Base-by-base conservation (phyloP, 2,888 invertebrate genomes). In the Sarcophaga subvicina region DNA sequence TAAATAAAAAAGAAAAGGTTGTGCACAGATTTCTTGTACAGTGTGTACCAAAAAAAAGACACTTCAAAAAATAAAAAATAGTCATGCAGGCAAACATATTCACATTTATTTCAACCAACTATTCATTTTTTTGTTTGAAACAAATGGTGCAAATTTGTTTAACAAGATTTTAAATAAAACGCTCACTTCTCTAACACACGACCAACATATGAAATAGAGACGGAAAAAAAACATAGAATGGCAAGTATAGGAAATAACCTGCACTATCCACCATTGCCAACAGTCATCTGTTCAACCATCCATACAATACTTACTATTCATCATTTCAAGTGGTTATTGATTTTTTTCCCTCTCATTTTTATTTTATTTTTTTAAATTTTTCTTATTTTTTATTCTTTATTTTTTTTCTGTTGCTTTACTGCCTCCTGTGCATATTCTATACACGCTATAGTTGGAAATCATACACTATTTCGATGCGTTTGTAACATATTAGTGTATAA, bases 281-380 rank as follows among this genome's bases (percentile, higher is more conserved):
- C 54, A 54, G 14, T 54, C 63, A 49, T 62, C n/a, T 17, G 45
- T 45, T 22, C 69, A 70, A 25, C 22, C 49, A 71, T 60, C 45
- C 54, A 69, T 64, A 63, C 60, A 63, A 67, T 14, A 45, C 27
- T 54, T 47, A 66, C 67, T 25, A 82, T 71, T 72, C 71, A 72
- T 76, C 54, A 49, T 60, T 76, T 83, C 45, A 83, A 86, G 82
- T 72, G 62, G 64, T 66, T 86, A 86, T 86, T 47, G 86, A 83
- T 82, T 86, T 84, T 60, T 64, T 20, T 63, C 10, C 49, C n/a
- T 54, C 25, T 66, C 6, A 54, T 66, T 11, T n/a, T 37, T 10
- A 37, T 37, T 37, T 37, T 37, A 8, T 37, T 37, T 37, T 27
- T 37, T 37, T 8, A 6, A 6, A 37, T 37, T 37, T 37, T 37